Base-by-base conservation (phyloP, 2,888 invertebrate species). In the Drosophila anomalata region DNA sequence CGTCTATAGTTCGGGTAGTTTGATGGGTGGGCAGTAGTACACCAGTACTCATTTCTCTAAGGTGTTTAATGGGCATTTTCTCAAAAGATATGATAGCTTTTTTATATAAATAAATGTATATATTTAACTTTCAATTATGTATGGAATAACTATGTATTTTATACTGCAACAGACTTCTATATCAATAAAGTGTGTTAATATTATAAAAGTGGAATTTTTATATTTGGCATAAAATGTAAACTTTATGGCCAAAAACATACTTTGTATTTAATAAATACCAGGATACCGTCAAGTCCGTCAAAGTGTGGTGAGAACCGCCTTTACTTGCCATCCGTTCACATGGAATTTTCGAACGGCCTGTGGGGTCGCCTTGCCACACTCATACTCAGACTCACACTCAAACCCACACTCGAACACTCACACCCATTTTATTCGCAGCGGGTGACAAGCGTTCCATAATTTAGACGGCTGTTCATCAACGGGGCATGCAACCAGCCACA, bases 391-490 rank as follows among this genome's bases (percentile, higher is more conserved):
- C 46, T 24, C 20, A 50, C 29, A 20, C 17, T n/a, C 6, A 63
- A 63, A 57, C 77, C 63, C 42, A 58, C 61, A 60, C 66, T 56
- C 47, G 47, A 36, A 67, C 66, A 60, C 62, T 62, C 39, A 46
- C 67, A 65, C 67, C 65, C 65, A 54, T 54, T 53, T 63, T 66
- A 73, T 41, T 62, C 89, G 58, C 89, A 90, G 89, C 89, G 89
- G 89, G 90, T 90, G 90, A 89, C 89, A 90, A 76, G 78, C 78
- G 80, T 85, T 85, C 77, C 77, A 84, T 82, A 85, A 82, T 87
- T 82, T 85, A 77, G 82, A 82, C 82, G 79, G 86, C 88, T 87
- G 79, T 87, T 82, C 82, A 82, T 82, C 82, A 82, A 58, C 74
- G 62, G 60, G 42, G 41, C 58, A 52, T 33, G 60, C 44, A 59